Percentiles rank a stretch among this genome's conserved stretches.
Conservation (phyloP, 2,888 invertebrate genomes). For the Clivina fossor region DNA sequence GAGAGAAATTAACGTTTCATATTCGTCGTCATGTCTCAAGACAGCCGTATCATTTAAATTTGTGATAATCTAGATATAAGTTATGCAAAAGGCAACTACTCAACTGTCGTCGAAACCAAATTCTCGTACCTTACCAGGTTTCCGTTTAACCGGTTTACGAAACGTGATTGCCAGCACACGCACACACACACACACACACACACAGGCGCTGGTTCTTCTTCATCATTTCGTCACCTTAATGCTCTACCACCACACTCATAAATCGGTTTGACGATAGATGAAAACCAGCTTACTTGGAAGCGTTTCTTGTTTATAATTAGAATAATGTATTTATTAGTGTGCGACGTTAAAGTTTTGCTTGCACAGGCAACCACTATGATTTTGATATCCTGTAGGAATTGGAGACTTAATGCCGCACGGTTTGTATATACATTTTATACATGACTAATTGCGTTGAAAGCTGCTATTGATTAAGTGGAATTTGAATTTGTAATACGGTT, state of each 20-base stretch:
- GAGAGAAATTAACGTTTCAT: slow-evolving; percentile 11
- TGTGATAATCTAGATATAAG: slow-evolving; percentile 48
- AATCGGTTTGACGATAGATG: slow-evolving; percentile 6
- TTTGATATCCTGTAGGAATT: too few species aligned
- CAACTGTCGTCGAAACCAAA: background rate
- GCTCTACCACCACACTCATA: slow-evolving; percentile 29
- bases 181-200: too few species aligned
- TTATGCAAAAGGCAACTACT: slow-evolving; percentile 43
- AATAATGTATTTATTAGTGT: slow-evolving; percentile 27
- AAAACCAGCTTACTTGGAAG: slow-evolving; percentile 2
- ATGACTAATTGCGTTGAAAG: too few species aligned
- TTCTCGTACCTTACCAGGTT: slow-evolving; percentile 10
- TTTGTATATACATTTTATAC: too few species aligned
- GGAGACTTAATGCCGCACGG: too few species aligned
- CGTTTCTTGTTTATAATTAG: slow-evolving; percentile 34
- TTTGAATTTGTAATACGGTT: too few species aligned
- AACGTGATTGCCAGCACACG: slow-evolving; percentile 27
- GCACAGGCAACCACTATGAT: too few species aligned
- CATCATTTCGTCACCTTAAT: slow-evolving; percentile 19
- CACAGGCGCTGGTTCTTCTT: too few species aligned
- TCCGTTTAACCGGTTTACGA: slow-evolving; percentile 2
- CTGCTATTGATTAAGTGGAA: too few species aligned
- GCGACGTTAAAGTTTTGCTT: too few species aligned
- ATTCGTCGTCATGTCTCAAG: slow-evolving; percentile 34
- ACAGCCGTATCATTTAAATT: slow-evolving; percentile 49